Evolutionary conservation across 2,113 vertebrate genomes (phyloP), one percentile per base, ranked within the genome.

Genomic region (Tragelaphus imberbis): DNA sequence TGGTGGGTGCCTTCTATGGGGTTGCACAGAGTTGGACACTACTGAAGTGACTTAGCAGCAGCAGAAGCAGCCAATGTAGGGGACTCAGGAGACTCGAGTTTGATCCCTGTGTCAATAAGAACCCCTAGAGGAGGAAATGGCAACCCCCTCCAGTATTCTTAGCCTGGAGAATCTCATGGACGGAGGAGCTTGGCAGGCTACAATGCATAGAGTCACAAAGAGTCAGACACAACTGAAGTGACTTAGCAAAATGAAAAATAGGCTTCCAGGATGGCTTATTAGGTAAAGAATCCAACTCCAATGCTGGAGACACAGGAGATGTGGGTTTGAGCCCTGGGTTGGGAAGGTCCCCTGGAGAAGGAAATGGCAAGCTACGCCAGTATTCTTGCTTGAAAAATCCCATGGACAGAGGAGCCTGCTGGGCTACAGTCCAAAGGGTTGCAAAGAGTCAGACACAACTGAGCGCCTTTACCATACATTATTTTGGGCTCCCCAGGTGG

Each of bases 21-120:
- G 12, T 28, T 2, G 12, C 27, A 30, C 59, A 61, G 27, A 61
- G 59, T 61, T 0, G 1, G 59, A 61, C 59, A 6, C 11, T 0
- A 61, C 11, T 61, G 59, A 59, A 61, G 59, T 0, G 5, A 28
- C 11, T 28, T 61, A 59, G 10, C 58, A 59, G 27, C 59, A 13
- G 5, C 58, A 59, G 58, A 25, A 28, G 11, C 27, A 28, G 30
- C 30, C 63, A n/a, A 3, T 4, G 30, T n/a, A 65, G 30, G 30
- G n/a, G 30, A 17, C 63, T n/a, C 15, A n/a, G 30, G 33, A 68
- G 65, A 68, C 33, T 68, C 2, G 4, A 33, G 16, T 36, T 36
- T 10, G 33, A 68, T 36, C 16, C 16, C 33, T 68, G 65, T 4
- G 1, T 19, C 65, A 19, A 2, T 8, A 68, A n/a, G 33, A 68